Evolutionary conservation across 2,113 vertebrate genomes (phyloP).

Genomic region (Tyto alba): DNA sequence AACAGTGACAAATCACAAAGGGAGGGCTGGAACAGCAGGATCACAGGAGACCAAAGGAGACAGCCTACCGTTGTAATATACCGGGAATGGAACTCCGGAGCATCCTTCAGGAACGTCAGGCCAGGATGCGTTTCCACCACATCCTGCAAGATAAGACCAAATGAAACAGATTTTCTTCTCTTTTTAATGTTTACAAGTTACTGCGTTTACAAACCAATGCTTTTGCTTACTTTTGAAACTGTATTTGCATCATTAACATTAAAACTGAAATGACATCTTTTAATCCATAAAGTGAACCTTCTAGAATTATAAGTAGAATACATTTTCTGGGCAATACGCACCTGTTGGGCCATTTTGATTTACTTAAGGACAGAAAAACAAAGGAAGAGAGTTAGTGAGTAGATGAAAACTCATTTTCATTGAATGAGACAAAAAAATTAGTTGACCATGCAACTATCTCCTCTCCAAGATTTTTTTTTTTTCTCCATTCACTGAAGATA

Average conservation of each 20-base stretch:
- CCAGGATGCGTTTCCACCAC: conserved; percentile 96
- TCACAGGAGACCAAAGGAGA: neutral
- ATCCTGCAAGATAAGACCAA: conserved; percentile 78
- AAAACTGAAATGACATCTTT: neutral
- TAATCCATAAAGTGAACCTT: neutral
- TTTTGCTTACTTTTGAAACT: neutral
- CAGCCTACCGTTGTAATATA: conserved; percentile 93
- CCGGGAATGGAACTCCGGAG: conserved; percentile 97
- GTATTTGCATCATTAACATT: neutral
- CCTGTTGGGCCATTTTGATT: conserved; percentile 53
- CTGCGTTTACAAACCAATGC: neutral
- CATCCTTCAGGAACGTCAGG: conserved; percentile 96
- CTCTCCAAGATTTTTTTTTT: neutral
- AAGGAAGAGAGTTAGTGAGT: conserved; percentile 55
- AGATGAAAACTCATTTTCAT: conserved; percentile 27
- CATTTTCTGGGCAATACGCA: conserved; percentile 33
- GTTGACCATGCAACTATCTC: conserved; percentile 26
- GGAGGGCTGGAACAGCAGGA: neutral
- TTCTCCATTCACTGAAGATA: neutral
- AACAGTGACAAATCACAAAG: neutral
- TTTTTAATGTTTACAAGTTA: neutral
- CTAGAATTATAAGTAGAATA: neutral
- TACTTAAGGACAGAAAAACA: conserved; percentile 62
- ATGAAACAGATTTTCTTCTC: neutral
- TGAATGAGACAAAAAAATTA: conserved; percentile 5